Conservation (phyloP, 2,797 vertebrate genomes). For the Mormyrus proboscirostris region DNA sequence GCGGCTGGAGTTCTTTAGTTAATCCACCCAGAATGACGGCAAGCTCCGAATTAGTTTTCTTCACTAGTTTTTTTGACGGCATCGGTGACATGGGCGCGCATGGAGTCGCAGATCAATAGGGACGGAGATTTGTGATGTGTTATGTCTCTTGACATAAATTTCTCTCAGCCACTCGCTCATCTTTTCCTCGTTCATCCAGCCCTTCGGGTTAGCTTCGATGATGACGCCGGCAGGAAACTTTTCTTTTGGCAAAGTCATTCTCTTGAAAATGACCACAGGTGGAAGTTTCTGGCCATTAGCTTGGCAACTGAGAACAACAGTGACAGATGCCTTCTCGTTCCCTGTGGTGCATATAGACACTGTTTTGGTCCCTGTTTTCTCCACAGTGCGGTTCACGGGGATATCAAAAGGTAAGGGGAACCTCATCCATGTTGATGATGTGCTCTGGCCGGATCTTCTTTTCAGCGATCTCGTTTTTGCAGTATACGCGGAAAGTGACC, state of each 20-base stretch:
- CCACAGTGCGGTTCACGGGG: conserved; percentile 28
- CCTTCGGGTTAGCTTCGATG: background rate
- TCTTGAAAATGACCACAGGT: background rate
- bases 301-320: background rate
- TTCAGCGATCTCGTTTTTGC: conserved; percentile 27
- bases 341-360: conserved; percentile 24
- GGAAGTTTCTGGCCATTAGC: background rate
- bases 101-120: no score
- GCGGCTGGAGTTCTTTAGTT: conserved; percentile 26
- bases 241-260: no score
- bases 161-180: background rate
- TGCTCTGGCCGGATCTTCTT: conserved; percentile 26
- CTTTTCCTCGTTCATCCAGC: background rate
- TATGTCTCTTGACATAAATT: background rate
- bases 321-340: background rate
- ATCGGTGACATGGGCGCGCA: no score
- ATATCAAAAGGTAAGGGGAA: conserved; percentile 28
- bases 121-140: no score
- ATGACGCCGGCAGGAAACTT: background rate
- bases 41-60: conserved; percentile 14
- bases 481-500: conserved; percentile 17
- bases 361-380: conserved; percentile 22
- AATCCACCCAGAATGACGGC: conserved; percentile 25
- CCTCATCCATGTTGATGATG: conserved; percentile 20
- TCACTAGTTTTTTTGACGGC: conserved; percentile 8